Conservation (phyloP, 2,113 vertebrate species). For the Rhinopomastus cyanomelas region DNA sequence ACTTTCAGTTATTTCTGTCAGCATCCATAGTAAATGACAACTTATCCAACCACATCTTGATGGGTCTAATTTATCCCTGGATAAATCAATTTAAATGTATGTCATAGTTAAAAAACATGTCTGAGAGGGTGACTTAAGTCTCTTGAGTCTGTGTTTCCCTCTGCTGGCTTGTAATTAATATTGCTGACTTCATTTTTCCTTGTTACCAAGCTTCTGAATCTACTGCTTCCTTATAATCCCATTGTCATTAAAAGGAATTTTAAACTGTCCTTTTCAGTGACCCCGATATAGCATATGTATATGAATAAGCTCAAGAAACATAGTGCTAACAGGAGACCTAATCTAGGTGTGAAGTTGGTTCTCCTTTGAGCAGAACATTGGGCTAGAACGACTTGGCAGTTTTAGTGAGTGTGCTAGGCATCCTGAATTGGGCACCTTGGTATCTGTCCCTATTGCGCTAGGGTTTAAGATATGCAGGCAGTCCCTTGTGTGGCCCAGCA, state of each 20-base stretch:
- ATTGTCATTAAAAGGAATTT: background rate
- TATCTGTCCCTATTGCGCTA: background rate
- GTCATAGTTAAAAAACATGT: background rate
- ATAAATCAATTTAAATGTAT: background rate
- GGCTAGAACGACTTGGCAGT: background rate
- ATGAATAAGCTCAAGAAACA: background rate
- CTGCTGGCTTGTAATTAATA: constrained; percentile 35
- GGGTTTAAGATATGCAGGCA: background rate
- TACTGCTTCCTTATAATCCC: background rate
- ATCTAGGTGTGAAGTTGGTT: background rate
- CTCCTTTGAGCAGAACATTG: background rate
- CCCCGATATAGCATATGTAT: background rate
- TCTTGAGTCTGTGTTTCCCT: constrained; percentile 38
- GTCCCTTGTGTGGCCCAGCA: background rate
- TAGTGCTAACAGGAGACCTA: background rate
- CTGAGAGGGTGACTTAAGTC: background rate
- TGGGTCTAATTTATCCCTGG: background rate
- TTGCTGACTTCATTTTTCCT: background rate
- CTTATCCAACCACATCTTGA: background rate
- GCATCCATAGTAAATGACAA: background rate
- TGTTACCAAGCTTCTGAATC: background rate
- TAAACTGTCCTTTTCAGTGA: background rate
- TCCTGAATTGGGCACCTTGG: background rate
- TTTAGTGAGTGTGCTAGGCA: background rate
- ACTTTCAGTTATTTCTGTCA: background rate